Evolutionary conservation across 2,888 invertebrate genomes (phyloP), one percentile per base, ranked within the genome.

Genomic region (Nomada hirtipes): DNA sequence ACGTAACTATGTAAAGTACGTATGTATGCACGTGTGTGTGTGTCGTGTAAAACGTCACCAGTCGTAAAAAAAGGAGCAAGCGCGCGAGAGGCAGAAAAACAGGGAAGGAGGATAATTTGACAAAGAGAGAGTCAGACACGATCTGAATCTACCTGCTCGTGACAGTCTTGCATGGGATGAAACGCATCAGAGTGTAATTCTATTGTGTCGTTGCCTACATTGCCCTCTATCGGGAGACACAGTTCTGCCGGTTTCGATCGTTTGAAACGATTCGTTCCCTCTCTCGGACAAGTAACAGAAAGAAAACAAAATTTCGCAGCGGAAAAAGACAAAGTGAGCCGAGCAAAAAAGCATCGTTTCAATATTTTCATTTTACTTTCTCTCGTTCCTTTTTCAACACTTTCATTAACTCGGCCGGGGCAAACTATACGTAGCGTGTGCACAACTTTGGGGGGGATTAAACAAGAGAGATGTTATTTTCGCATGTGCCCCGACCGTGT

Each of bases 61-160:
- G 52, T 23, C 57, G 60, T 36, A 15, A 9, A 15, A 55, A 75
- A 47, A 52, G 23, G 74, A 81, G 64, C 55, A 60, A 36, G 61
- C 47, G 61, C 59, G 26, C 59, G 84, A 70, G 57, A 79, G 67
- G 36, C 26, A 59, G 60, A 71, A 68, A 81, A 72, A 78, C 59
- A 61, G 63, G 73, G 59, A 69, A 76, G 80, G 75, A 75, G 60
- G 61, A 42, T n/a, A 57, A 29, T 50, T 63, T 63, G 71, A 81
- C 76, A 77, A 76, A 59, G 83, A 73, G 76, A 77, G 79, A 76
- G 80, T 61, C 67, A 42, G 69, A 70, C 47, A 59, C 72, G 79
- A 83, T 83, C 76, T 70, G 70, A 82, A 87, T 87, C 78, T 71
- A 71, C 64, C 69, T 76, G 67, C 71, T 82, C 76, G 20, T 64